Base-by-base conservation (phyloP, 64 coral and sea anemone genomes). In the Montipora cactus region DNA sequence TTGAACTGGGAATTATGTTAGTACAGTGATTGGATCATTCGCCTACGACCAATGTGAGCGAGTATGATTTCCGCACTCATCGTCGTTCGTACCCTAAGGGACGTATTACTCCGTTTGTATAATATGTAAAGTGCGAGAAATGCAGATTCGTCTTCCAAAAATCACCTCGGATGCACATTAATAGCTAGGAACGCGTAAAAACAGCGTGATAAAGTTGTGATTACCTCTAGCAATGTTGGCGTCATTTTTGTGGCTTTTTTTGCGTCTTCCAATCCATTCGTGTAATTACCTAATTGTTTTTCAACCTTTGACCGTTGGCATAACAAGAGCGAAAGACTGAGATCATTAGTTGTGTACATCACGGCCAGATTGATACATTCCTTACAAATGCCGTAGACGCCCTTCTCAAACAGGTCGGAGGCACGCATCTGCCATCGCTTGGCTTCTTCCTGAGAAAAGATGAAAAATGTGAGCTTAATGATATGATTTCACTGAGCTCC, bases 371-470 rank as follows among this genome's bases (percentile, higher is more conserved):
- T 86, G 1, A 71, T 19, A 45, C 47, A 86, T 1, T 86, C 82
- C 18, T 70, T 51, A 71, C 62, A 86, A 8, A 10, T 12, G 0
- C 4, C 0, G 64, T 86, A 49, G 8, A 21, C 0, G 0, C 47
- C n/a, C 45, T 15, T n/a, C 0, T 71, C 7, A 11, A 71, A 70
- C 15, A 47, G 5, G 15, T 23, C 44, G 45, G 45, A 20, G 7
- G 82, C 62, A 20, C 82, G 82, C 47, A 12, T 7, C 47, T 71
- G 25, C 82, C 82, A 86, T 49, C 44, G n/a, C 45, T 71, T 70
- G 10, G 82, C 82, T 86, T 86, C 64, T 71, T 86, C 82, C 82
- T 86, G 8, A 50, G 7, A 15, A 13, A 77, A 4, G 75, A 47
- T 3, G 44, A 9, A 19, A 44, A 62, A 6, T 47, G 62, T 46